Conservation (phyloP, 2,888 invertebrate species). For the Dendrolimus pini region DNA sequence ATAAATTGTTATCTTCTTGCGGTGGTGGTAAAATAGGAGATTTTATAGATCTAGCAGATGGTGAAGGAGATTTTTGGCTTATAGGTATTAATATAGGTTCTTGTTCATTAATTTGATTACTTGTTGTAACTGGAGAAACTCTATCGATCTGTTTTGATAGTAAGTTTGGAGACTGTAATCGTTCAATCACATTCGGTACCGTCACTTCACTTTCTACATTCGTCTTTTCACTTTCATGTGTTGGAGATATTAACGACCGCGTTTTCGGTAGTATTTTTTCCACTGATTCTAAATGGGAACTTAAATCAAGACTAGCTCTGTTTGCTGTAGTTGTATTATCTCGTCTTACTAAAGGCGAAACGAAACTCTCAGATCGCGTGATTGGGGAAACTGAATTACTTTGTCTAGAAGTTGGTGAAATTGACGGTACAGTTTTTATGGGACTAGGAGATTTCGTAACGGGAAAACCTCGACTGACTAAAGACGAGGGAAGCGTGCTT, state of each 20-base stretch:
- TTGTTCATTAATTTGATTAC: conserved; percentile 20
- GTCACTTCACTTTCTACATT: conserved; percentile 26
- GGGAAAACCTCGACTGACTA: conserved; percentile 51
- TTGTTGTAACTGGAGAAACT: conserved; percentile 31
- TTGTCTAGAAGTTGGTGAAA: conserved; percentile 44
- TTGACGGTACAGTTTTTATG: conserved; percentile 46
- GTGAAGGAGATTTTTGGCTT: conserved; percentile 52
- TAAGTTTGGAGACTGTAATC: conserved; percentile 25
- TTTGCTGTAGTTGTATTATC: conserved; percentile 40
- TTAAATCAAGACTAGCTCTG: conserved; percentile 28
- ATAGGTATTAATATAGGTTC: conserved; percentile 34
- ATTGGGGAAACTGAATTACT: conserved; percentile 39
- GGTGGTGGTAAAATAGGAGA: conserved; percentile 36
- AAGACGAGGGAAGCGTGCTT: conserved; percentile 53
- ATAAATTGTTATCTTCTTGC: conserved; percentile 29
- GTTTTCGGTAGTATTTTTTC: conserved; percentile 36
- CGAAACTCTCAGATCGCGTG: conserved; percentile 36
- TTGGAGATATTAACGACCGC: conserved; percentile 38
- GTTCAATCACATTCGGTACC: conserved; percentile 24
- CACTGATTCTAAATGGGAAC: conserved; percentile 22
- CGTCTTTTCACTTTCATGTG: conserved; percentile 27
- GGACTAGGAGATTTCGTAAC: conserved; percentile 64
- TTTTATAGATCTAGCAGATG: conserved; percentile 40
- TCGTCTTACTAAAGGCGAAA: conserved; percentile 36
- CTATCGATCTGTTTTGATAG: conserved; percentile 36